Conservation (phyloP, 2,113 vertebrate genomes). For the Lutjanus erythropterus region DNA sequence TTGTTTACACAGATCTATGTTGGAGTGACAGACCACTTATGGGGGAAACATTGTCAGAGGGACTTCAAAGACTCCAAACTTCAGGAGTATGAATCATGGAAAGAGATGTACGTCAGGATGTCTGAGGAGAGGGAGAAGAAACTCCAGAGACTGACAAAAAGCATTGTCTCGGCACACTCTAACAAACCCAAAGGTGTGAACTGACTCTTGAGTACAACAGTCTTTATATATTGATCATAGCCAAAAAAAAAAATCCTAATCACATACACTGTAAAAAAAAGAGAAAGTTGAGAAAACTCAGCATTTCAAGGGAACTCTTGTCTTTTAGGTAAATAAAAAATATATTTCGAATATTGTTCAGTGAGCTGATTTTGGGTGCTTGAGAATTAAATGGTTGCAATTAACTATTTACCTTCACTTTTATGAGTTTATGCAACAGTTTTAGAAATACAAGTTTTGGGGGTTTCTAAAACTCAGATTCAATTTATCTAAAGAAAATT, state of each 20-base stretch:
- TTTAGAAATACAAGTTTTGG: too few relatives aligned
- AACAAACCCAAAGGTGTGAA: slow-evolving; percentile 88
- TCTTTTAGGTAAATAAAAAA: too few relatives aligned
- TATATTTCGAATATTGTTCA: too few relatives aligned
- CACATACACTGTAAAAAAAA: not conserved
- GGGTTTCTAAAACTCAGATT: too few relatives aligned
- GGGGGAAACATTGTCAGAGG: slow-evolving; percentile 89
- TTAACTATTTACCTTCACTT: too few relatives aligned
- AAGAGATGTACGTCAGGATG: slow-evolving; percentile 89
- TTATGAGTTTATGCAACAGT: too few relatives aligned
- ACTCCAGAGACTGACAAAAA: slow-evolving; percentile 87
- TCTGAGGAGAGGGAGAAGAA: slow-evolving; percentile 89
- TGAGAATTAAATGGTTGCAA: too few relatives aligned
- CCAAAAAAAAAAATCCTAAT: not conserved
- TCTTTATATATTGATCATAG: not conserved
- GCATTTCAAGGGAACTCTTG: too few relatives aligned
- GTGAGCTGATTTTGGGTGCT: too few relatives aligned
- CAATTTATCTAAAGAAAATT: too few relatives aligned
- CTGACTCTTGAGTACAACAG: not conserved
- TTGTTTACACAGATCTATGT: slow-evolving; percentile 81
- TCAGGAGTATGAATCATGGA: slow-evolving; percentile 90
- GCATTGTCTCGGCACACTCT: slow-evolving; percentile 88
- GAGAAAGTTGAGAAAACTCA: too few relatives aligned
- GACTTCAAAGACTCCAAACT: slow-evolving; percentile 87
- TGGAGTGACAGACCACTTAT: slow-evolving; percentile 87